These are phyloP conservation scores for Etheostoma nigrum DNA, from an alignment of 2,797 vertebrate species.

Conservation along the genomic window DNA sequence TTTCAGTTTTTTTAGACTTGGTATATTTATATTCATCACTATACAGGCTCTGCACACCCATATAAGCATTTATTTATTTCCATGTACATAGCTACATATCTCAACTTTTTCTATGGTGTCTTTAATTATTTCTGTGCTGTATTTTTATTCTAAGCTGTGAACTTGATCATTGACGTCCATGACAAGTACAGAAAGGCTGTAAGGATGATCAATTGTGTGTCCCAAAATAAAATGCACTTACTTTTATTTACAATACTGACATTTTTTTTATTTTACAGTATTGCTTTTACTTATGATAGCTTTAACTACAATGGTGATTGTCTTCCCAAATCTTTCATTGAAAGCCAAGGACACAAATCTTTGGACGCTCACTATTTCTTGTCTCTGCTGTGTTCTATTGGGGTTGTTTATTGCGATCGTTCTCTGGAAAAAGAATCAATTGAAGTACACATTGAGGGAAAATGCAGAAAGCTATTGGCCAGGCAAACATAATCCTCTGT, in stretches of 20 bases:
- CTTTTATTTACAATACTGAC: conserved; percentile 16
- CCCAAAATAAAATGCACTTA: conserved; percentile 35
- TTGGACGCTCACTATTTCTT: fast-evolving
- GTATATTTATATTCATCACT: no score
- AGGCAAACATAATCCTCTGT: conserved; percentile 65
- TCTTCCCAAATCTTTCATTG: no score
- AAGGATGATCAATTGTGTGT: conserved; percentile 64
- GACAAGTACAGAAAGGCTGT: conserved; percentile 68
- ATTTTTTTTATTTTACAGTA: not conserved
- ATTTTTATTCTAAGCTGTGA: no score
- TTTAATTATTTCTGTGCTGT: no score
- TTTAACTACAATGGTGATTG: not conserved
- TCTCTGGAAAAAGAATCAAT: conserved; percentile 19
- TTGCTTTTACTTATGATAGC: fast-evolving
- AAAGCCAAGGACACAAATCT: not conserved
- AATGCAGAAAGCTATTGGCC: conserved; percentile 47
- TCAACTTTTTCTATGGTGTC: no score
- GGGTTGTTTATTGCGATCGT: not conserved
- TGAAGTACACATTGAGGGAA: conserved; percentile 49
- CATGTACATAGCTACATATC: no score
- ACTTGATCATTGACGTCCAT: conserved; percentile 61
- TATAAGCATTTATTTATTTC: no score
- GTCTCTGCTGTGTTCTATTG: not conserved
- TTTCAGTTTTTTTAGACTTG: no score
- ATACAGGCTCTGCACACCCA: no score